phyloP scores from a whole-genome alignment of 2,113 vertebrate genomes.

The Anarrhichthys ocellatus region DNA sequence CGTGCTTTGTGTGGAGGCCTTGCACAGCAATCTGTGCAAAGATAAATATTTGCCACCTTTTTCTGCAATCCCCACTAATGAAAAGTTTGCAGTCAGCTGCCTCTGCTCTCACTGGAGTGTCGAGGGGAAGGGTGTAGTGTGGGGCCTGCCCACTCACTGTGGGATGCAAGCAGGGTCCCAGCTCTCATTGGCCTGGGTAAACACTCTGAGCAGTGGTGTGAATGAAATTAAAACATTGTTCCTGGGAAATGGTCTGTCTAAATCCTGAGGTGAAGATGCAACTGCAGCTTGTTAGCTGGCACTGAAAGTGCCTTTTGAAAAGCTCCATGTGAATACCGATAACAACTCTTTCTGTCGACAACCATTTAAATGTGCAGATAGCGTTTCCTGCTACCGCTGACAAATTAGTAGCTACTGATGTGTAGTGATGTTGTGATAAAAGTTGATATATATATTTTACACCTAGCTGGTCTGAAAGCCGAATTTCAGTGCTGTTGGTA shows the following conservation, averaged over 20 bases:
- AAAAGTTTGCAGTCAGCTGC: constrained; percentile 72
- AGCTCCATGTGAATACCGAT: constrained; percentile 3
- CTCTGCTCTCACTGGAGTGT: constrained; percentile 51
- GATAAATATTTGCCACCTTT: constrained; percentile 81
- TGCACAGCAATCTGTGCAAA: constrained; percentile 70
- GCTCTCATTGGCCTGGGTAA: constrained; percentile 48
- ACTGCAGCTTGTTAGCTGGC: constrained; percentile 3
- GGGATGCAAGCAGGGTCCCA: constrained; percentile 48
- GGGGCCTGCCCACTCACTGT: constrained; percentile 10
- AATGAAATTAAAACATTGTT: constrained; percentile 48
- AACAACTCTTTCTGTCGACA: constrained; percentile 23
- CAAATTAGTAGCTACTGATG: constrained; percentile 22
- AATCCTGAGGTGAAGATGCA: constrained; percentile 11
- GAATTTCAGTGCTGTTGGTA: background rate
- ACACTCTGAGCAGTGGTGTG: constrained; percentile 32
- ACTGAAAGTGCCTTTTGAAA: background rate
- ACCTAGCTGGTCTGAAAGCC: background rate
- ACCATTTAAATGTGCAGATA: constrained; percentile 29
- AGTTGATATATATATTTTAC: background rate
- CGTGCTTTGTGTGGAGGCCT: constrained; percentile 70
- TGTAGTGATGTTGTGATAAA: constrained; percentile 6
- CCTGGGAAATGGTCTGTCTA: background rate
- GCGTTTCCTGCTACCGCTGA: background rate
- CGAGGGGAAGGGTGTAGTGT: constrained; percentile 14
- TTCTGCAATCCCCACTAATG: constrained; percentile 69